Base-by-base conservation (phyloP, 2,888 invertebrate species). In the Dryocosmus kuriphilus region DNA sequence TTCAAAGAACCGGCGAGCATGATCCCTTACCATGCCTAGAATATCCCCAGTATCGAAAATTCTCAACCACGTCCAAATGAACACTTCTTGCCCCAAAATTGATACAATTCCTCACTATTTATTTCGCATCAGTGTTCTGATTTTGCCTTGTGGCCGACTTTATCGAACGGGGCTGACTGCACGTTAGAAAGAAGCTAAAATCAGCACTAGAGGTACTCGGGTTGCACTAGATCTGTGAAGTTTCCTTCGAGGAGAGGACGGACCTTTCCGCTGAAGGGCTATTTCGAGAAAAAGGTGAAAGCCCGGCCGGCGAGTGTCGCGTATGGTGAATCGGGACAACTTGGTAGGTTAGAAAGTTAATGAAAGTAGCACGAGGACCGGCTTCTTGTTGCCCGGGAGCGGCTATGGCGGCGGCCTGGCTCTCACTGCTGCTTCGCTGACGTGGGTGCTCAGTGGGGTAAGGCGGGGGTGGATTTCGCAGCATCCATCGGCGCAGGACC, bases 361-460 rank as follows among this genome's bases (percentile, higher is more conserved):
- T 60, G 38, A 61, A 67, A 55, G n/a, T 35, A 65, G 79, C 77
- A 75, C 77, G 76, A 77, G 57, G 60, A 81, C 79, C 81, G 79
- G 78, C 77, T 77, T 55, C 76, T 24, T 76, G 75, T 78, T 65
- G 86, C 90, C 88, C 89, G 91, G 88, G 91, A 91, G 87, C 92
- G 91, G 88, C 92, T 92, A 89, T 92, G 90, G 89, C 91, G 90
- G 89, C 90, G 88, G 90, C 90, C 90, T 88, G 89, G 90, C 90
- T 91, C 92, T 91, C 89, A 91, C 91, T 90, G 88, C 86, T 87
- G 85, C 83, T 79, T 82, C 82, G 78, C 71, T 71, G 46, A 71
- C 71, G 71, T 71, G 71, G 71, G 81, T 77, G 81, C 77, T 81
- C 80, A 76, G 79, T 80, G 65, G 80, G 79, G 62, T 67, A 62